Evolutionary conservation across 2,888 invertebrate species (phyloP).

Genomic region (Capitulum mitella): DNA sequence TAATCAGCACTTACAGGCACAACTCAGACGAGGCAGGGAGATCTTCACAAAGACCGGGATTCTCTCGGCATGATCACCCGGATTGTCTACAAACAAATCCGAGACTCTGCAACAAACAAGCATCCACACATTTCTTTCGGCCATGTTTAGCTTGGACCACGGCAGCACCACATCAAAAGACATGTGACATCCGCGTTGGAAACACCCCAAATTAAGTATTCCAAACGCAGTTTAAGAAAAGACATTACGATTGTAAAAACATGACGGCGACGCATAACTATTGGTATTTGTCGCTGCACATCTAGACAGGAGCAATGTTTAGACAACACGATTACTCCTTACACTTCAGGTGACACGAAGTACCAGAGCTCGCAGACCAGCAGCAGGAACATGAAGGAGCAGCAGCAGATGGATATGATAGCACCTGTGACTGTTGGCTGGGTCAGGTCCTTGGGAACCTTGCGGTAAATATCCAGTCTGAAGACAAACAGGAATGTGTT

Average conservation of each 20-base stretch:
- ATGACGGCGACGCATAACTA: too few relatives aligned
- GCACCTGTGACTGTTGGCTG: slow-evolving; percentile 53
- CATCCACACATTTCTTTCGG: too few relatives aligned
- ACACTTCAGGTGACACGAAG: slow-evolving; percentile 49
- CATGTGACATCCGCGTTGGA: too few relatives aligned
- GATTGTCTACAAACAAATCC: slow-evolving; percentile 52
- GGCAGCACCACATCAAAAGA: too few relatives aligned
- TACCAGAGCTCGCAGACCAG: slow-evolving; percentile 48
- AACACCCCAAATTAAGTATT: too few relatives aligned
- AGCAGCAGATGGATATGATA: slow-evolving; percentile 48
- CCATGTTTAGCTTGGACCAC: too few relatives aligned
- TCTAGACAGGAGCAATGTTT: too few relatives aligned
- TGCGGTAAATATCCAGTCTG: slow-evolving; percentile 54
- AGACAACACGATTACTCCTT: too few relatives aligned
- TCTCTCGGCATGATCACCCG: slow-evolving; percentile 46
- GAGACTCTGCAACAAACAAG: slow-evolving; percentile 46
- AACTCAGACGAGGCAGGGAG: slow-evolving; percentile 47
- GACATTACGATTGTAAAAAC: too few relatives aligned
- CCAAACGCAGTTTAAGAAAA: too few relatives aligned
- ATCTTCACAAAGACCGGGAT: slow-evolving; percentile 51
- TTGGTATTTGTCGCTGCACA: too few relatives aligned
- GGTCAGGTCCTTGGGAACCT: slow-evolving; percentile 53
- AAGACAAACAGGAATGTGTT: slow-evolving; percentile 35
- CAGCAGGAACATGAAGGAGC: slow-evolving; percentile 48
- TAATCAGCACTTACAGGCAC: slow-evolving; percentile 46